Evolutionary conservation across 2,888 invertebrate species (phyloP).

Genomic region (Cheilosia pagana): DNA sequence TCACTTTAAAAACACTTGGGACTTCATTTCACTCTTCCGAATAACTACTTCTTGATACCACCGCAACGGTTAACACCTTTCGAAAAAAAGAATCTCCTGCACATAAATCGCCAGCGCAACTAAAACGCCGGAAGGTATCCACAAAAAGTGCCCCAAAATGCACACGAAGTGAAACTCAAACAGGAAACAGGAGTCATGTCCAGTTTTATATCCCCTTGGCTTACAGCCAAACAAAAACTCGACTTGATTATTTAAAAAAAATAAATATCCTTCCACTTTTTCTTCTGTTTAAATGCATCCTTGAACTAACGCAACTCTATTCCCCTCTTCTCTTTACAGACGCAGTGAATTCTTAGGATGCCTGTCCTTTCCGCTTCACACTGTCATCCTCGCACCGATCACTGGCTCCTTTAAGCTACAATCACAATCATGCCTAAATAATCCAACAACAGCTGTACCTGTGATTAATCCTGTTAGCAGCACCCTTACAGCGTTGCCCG

Average conservation of each 20-base stretch:
- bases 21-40: neutral
- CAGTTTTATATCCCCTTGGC: slow-evolving; percentile 20
- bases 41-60: neutral
- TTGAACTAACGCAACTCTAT: slow-evolving; percentile 19
- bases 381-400: slow-evolving; percentile 88
- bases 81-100: neutral
- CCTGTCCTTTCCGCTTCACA: slow-evolving; percentile 94
- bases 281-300: neutral
- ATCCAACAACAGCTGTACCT: slow-evolving; percentile 80
- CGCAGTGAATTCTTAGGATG: slow-evolving; percentile 97
- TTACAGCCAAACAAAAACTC: slow-evolving; percentile 10
- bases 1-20: neutral
- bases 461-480: slow-evolving; percentile 66
- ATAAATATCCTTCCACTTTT: neutral
- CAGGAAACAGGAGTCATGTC: slow-evolving; percentile 25
- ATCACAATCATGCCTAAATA: slow-evolving; percentile 86
- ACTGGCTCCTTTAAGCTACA: slow-evolving; percentile 91
- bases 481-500: slow-evolving; percentile 25
- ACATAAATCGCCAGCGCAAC: slow-evolving; percentile 13
- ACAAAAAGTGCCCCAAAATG: neutral
- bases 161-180: slow-evolving; percentile 13
- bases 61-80: slow-evolving; percentile 23
- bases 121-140: slow-evolving; percentile 1
- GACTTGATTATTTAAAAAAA: neutral
- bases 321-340: slow-evolving; percentile 86